These are phyloP conservation scores for Germaria angustata DNA, from an alignment of 2,888 invertebrate genomes.

Conservation along the genomic window DNA sequence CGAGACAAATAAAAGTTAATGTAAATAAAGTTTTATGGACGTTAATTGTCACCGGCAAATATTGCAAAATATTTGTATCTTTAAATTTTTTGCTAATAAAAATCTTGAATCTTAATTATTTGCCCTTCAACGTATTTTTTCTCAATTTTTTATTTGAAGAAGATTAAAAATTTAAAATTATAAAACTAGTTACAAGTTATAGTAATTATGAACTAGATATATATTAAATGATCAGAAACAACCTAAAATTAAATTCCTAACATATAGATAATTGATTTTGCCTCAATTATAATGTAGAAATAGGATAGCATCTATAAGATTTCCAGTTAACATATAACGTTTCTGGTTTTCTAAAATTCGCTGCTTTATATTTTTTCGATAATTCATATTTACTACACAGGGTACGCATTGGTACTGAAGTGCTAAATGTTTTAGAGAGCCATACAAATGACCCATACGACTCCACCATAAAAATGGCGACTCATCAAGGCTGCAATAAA, in stretches of 20 bases:
- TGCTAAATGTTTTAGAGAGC: slow-evolving; percentile 74
- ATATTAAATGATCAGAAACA: not conserved
- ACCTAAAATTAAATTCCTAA: slow-evolving; percentile 27
- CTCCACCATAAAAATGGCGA: slow-evolving; percentile 79
- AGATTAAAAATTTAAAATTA: not conserved
- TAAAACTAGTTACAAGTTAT: slow-evolving; percentile 4
- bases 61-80: too few species aligned
- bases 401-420: slow-evolving; percentile 76
- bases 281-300: slow-evolving; percentile 73
- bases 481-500: slow-evolving; percentile 76
- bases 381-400: slow-evolving; percentile 76
- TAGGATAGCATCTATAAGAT: slow-evolving; percentile 75
- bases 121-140: not conserved
- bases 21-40: not conserved
- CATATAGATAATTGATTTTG: slow-evolving; percentile 12
- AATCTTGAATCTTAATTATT: too few species aligned
- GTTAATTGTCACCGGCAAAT: too few species aligned
- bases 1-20: not conserved
- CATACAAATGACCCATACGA: slow-evolving; percentile 76
- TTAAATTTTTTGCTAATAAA: too few species aligned
- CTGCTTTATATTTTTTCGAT: slow-evolving; percentile 74
- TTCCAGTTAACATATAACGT: slow-evolving; percentile 75
- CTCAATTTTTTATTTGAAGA: not conserved
- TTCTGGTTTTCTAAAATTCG: slow-evolving; percentile 76
- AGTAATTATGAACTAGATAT: not conserved